Evolutionary conservation across 2,888 invertebrate genomes (phyloP), one percentile per base, ranked within the genome.

Genomic region (Enoplolaimus lenunculus): DNA sequence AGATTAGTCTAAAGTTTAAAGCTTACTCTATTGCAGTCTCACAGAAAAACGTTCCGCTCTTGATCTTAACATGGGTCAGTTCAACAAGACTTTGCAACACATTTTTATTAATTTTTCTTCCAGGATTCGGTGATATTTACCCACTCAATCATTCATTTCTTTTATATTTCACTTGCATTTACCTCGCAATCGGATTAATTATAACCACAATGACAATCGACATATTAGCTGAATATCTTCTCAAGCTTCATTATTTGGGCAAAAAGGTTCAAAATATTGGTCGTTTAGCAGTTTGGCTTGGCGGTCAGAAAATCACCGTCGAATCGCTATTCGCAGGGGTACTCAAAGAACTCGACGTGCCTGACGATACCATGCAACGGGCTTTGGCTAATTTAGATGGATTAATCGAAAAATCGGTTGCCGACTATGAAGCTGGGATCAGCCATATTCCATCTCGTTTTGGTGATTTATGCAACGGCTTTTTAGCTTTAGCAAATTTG

Each of bases 161-260:
- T 16, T 16, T 62, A 13, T 45, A 45, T 21, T 7, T 66, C 67
- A 66, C 67, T 3, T 31, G 28, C n/a, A 31, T 66, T 34, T 66
- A 66, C 67, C 67, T 66, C 7, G 34, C 67, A n/a, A 31, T 66
- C 7, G 67, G 67, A 26, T 34, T 66, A 3, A 66, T 66, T 26
- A 66, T 66, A 3, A 66, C 67, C 26, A 66, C 67, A 31, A 66
- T 66, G 67, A 66, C 67, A 31, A 31, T 66, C 31, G 67, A 66
- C n/a, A 31, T 66, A 13, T 34, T 66, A n/a, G 67, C 67, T 34
- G 67, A 66, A 31, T 66, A 66, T 34, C 31, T 66, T 31, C 67
- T 31, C 33, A 31, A 34, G 7, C 67, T 66, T 21, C 67, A 66
- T 34, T 66, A 66, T n/a, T 34, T 66, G 26, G 67, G 67, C 31